A percentile compares a stretch with the other conserved stretches of the same genome.
Conservation (phyloP, 2,113 vertebrate genomes). For the human region DNA sequence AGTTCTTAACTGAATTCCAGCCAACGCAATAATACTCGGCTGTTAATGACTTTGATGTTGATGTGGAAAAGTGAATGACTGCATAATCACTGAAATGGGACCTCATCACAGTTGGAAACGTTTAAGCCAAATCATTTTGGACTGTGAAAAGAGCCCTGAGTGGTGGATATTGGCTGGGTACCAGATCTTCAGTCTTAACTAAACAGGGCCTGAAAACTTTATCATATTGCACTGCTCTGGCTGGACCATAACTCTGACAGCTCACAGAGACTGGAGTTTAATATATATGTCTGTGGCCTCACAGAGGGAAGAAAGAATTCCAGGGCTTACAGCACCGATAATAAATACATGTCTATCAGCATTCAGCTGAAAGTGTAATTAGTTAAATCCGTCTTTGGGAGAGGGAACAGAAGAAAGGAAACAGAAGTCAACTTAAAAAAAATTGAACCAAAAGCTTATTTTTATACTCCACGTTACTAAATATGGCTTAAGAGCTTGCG, state of each 20-base stretch:
- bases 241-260: conserved; percentile 88
- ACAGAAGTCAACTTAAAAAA: conserved; percentile 89
- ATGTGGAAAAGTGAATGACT: conserved; percentile 91
- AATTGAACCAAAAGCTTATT: conserved; percentile 87
- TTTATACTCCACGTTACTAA: conserved; percentile 88
- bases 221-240: conserved; percentile 85
- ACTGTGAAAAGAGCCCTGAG: conserved; percentile 89
- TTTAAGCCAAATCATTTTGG: conserved; percentile 91
- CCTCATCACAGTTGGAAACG: conserved; percentile 91
- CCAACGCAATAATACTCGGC: conserved; percentile 88
- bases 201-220: conserved; percentile 89
- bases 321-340: conserved; percentile 83
- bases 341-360: conserved; percentile 89
- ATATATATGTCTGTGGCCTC: conserved; percentile 81
- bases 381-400: conserved; percentile 86
- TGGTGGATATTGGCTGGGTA: conserved; percentile 88
- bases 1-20: conserved; percentile 87
- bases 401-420: conserved; percentile 89
- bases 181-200: conserved; percentile 89
- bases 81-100: conserved; percentile 89
- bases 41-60: conserved; percentile 92
- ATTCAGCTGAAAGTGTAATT: conserved; percentile 89
- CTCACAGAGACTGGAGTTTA: conserved; percentile 84
- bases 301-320: conserved; percentile 83
- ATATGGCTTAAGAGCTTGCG: conserved; percentile 88